Evolutionary conservation across 2,113 vertebrate genomes (phyloP).

Genomic region (Sarotherodon lohbergeri): DNA sequence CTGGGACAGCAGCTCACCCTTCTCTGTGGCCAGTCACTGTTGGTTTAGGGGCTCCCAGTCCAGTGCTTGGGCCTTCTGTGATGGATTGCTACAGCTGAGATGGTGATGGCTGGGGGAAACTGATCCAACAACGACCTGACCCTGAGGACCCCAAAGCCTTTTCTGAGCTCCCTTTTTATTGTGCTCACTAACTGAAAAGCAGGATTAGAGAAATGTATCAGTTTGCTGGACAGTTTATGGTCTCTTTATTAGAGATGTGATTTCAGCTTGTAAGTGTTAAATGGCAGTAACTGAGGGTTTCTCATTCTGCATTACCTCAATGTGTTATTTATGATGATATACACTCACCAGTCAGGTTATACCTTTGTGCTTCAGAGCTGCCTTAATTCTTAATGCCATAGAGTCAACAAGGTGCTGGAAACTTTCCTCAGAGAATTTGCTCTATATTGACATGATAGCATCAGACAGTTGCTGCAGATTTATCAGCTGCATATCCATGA

Average conservation of each 20-base stretch:
- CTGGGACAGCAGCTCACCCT: conserved; percentile 11
- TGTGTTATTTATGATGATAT: background rate
- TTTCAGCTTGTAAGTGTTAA: background rate
- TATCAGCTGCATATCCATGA: background rate
- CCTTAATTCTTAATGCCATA: background rate
- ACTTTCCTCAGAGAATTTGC: background rate
- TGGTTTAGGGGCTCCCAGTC: conserved; percentile 6
- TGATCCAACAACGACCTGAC: background rate
- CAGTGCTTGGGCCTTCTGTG: background rate
- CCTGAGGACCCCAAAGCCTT: background rate
- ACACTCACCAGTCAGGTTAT: background rate
- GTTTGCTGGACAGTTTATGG: background rate
- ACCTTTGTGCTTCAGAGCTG: background rate
- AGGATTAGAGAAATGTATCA: background rate
- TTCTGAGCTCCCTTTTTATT: background rate
- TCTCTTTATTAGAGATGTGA: background rate
- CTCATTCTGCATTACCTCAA: background rate
- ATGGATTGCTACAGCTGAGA: conserved; percentile 52
- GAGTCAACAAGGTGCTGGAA: background rate
- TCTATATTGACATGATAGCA: background rate
- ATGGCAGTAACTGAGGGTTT: background rate
- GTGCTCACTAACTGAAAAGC: background rate
- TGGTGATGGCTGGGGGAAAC: background rate
- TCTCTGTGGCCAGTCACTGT: background rate
- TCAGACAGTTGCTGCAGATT: background rate